phyloP scores from a whole-genome alignment of 2,797 vertebrate genomes.

The Acestrorhynchus altus region DNA sequence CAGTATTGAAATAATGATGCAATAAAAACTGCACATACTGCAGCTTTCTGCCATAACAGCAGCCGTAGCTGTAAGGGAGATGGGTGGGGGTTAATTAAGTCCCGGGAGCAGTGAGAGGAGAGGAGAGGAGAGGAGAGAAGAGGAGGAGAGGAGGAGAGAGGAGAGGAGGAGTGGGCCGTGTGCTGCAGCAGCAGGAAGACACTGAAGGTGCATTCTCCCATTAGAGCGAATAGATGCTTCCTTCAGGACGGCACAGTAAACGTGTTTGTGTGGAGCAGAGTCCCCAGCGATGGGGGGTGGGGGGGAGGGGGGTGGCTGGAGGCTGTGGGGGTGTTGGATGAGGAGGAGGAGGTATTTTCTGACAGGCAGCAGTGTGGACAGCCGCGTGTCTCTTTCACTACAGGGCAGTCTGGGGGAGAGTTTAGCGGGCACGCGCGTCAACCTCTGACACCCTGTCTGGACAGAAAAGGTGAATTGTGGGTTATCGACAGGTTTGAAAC shows the following conservation, averaged over 20 bases:
- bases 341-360: constrained; percentile 43
- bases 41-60: too few species aligned
- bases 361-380: constrained; percentile 41
- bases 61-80: too few species aligned
- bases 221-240: constrained; percentile 29
- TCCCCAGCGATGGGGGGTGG: constrained; percentile 24
- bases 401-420: constrained; percentile 47
- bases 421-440: constrained; percentile 45
- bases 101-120: too few species aligned
- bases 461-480: constrained; percentile 51
- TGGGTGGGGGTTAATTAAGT: too few species aligned
- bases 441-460: constrained; percentile 51
- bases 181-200: constrained; percentile 24
- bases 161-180: background rate
- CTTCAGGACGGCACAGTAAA: constrained; percentile 32
- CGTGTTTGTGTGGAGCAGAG: background rate
- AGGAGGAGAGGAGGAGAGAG: too few species aligned
- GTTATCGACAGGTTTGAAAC: constrained; percentile 48
- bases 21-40: too few species aligned
- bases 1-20: too few species aligned
- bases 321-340: too few species aligned
- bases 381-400: constrained; percentile 36
- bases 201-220: constrained; percentile 29
- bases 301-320: constrained; percentile 14
- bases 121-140: too few species aligned